Percentiles rank a stretch among this genome's conserved stretches.
These are phyloP conservation scores for Cairina moschata DNA, from an alignment of 2,113 vertebrate species.

Conservation along the genomic window DNA sequence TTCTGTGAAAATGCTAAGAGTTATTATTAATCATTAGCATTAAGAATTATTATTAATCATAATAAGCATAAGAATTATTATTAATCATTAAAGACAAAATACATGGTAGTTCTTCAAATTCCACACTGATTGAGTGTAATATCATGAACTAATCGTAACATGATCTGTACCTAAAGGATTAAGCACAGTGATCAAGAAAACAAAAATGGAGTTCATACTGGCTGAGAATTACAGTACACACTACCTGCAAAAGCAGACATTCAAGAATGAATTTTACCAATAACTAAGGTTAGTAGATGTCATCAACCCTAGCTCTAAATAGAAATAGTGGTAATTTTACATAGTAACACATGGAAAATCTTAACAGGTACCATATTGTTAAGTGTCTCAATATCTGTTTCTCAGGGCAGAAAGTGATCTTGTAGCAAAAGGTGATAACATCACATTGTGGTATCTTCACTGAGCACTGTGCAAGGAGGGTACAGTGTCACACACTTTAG, in stretches of 20 bases:
- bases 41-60: too few relatives aligned
- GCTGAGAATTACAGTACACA: rapidly evolving
- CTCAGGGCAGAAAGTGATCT: background rate
- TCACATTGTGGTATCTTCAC: background rate
- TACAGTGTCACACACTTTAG: background rate
- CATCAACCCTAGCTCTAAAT: background rate
- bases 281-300: background rate
- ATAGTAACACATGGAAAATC: background rate
- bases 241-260: background rate
- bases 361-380: background rate
- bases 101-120: background rate
- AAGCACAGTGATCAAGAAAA: background rate
- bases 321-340: background rate
- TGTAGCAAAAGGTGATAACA: background rate
- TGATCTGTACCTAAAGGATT: background rate
- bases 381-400: background rate
- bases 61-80: too few relatives aligned
- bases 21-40: too few relatives aligned
- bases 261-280: background rate
- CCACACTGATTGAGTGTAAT: background rate
- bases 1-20: background rate
- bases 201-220: background rate
- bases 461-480: background rate
- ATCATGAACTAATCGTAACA: background rate
- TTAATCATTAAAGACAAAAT: background rate